These are phyloP conservation scores for Brachionus plicatilis DNA, from an alignment of 1,140 invertebrate species.

Conservation along the genomic window DNA sequence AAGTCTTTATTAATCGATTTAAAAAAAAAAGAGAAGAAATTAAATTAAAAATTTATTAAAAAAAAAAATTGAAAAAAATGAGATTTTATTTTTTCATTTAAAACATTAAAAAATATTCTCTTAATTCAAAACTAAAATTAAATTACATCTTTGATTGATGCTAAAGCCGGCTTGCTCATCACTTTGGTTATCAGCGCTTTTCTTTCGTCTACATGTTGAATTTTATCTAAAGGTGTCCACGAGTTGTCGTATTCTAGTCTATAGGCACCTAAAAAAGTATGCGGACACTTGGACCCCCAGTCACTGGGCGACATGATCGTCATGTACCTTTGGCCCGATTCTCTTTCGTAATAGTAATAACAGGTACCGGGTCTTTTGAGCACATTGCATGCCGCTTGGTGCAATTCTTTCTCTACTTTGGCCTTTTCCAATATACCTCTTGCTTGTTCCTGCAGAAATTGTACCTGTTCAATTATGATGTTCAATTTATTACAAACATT, in stretches of 20 bases:
- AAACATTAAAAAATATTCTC: background rate
- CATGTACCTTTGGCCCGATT: conserved; percentile 63
- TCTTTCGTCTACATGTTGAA: conserved; percentile 43
- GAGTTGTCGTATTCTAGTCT: conserved; percentile 65
- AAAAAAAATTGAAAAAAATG: background rate
- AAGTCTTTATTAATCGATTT: background rate
- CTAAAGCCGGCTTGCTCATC: conserved; percentile 6
- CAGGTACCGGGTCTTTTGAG: conserved; percentile 65
- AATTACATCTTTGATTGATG: conserved; percentile 14
- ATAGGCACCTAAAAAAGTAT: conserved; percentile 64
- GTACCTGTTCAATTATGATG: conserved; percentile 29
- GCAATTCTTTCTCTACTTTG: conserved; percentile 60
- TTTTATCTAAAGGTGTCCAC: conserved; percentile 61
- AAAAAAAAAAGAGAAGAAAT: background rate
- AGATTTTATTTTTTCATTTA: background rate
- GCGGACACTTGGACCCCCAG: conserved; percentile 62
- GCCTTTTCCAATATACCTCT: conserved; percentile 59
- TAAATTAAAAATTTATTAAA: background rate
- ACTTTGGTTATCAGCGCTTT: conserved; percentile 21
- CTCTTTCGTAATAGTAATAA: conserved; percentile 67
- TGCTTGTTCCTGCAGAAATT: conserved; percentile 28
- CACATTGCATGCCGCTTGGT: conserved; percentile 68
- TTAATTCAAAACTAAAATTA: background rate
- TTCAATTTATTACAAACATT: conserved; percentile 38
- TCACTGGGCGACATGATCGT: conserved; percentile 70